Evolutionary conservation across 2,113 vertebrate species (phyloP), one percentile per base, ranked within the genome.

Genomic region (Heteronetta atricapilla): DNA sequence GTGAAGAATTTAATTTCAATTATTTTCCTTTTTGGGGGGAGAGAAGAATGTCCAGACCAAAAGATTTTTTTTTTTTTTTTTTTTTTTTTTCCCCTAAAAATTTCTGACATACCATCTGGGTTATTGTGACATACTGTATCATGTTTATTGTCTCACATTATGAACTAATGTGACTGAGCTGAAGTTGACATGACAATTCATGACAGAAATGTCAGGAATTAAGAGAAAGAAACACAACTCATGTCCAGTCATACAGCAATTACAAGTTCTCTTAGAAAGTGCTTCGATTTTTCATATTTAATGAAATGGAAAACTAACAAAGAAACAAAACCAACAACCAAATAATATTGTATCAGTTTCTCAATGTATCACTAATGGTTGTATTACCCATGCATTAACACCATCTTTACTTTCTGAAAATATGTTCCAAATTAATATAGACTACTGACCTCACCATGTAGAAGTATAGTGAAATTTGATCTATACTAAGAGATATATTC

Each of bases 151-250:
- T 96, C 69, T 97, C 50, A 38, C 81, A 10, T 93, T 97, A 83
- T 96, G 93, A 97, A 93, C 72, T 68, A 89, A 88, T 68, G 75
- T 95, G 94, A 97, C 93, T 80, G 59, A 96, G 55, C 63, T 86
- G 68, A 96, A 91, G 7, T 4, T 93, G 95, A 98, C 86, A 67
- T 95, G 78, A 97, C 29, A 20, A 97, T 93, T 97, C 91, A 94
- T 96, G 96, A 97, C 93, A 97, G 90, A 97, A 97, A 97, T 96
- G 92, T 95, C 97, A 97, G 70, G 33, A 88, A 97, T 97, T 97
- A 97, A 96, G 94, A 91, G 73, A 97, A 96, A 97, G 55, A 94
- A 90, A 55, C 89, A 81, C 67, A 97, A 96, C 82, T 97, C 83
- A 72, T 95, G 86, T 97, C 88, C 95, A 90, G 68, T 96, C 92